Base-by-base conservation (phyloP, 2,888 invertebrate genomes). In the Spialia ferax region DNA sequence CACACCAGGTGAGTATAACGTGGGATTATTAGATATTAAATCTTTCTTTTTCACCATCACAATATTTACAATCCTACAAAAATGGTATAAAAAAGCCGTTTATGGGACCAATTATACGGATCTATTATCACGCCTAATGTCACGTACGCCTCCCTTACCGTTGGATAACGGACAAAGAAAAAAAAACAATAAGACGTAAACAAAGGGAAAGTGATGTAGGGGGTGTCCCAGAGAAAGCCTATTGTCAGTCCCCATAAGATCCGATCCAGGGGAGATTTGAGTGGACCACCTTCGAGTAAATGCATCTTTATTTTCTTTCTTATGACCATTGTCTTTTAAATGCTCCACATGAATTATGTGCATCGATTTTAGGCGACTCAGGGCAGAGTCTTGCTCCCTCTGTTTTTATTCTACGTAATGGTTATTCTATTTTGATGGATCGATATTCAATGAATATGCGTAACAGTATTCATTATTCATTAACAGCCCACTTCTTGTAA, bases 291-390 rank as follows among this genome's bases (percentile, higher is more conserved):
- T 70, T 71, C 15, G 42, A 18, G 69, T 72, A 71, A 75, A 75
- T 69, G 73, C 72, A 72, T 77, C 68, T 69, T 75, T 77, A 77
- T 78, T 75, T 75, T 74, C 74, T 75, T 74, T 75, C 74, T 70
- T 75, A 71, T 77, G 75, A 71, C 77, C 75, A 77, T 74, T 76
- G 73, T 77, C 70, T 74, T 81, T 75, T 76, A 71, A 75, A 70
- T 72, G 74, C 73, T 75, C 77, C 72, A 77, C 80, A 89, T 91
- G 88, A 91, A 90, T 92, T 86, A 91, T 91, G 90, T 87, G 85
- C 91, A 91, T 91, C 79, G 73, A 83, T 83, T 84, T 81, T 79
- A 75, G 78, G 74, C 61, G 15, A 55, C 55, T 22, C 60, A 54
- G 52, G 60, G 45, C 60, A 7, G 42, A 20, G 32, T 67, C 29